phyloP scores from a whole-genome alignment of 2,113 vertebrate species.

The Seriola quinqueradiata region DNA sequence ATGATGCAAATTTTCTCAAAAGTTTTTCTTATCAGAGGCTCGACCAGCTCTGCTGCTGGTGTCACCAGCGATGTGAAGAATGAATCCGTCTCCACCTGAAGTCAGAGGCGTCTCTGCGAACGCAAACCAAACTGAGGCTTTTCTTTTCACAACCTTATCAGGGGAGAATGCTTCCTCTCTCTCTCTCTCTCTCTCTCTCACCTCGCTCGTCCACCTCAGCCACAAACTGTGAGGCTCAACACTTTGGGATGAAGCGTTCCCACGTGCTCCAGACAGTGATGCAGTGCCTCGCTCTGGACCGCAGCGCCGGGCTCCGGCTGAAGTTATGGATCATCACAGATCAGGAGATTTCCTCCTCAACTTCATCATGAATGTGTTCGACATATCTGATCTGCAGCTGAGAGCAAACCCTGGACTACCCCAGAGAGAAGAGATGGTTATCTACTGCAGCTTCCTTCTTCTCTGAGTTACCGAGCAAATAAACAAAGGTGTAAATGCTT shows the following conservation, averaged over 20 bases:
- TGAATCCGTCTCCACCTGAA: background rate
- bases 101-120: background rate
- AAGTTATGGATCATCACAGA: too few relatives aligned
- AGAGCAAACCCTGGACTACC: too few relatives aligned
- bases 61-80: background rate
- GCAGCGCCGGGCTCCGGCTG: too few relatives aligned
- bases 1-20: constrained; percentile 1
- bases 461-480: too few relatives aligned
- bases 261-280: constrained; percentile 4
- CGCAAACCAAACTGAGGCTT: background rate
- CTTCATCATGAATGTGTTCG: background rate
- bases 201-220: constrained; percentile 14
- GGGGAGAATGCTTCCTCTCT: background rate
- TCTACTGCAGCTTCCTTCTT: too few relatives aligned
- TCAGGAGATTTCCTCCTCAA: too few relatives aligned
- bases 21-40: background rate
- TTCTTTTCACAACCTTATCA: background rate
- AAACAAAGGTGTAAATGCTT: too few relatives aligned
- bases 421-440: too few relatives aligned
- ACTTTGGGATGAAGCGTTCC: background rate
- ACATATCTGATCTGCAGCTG: background rate
- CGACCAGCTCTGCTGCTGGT: background rate
- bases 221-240: too few relatives aligned
- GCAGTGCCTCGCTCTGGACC: background rate
- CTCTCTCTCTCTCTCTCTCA: accelerated